Percentiles rank a stretch among this genome's conserved stretches.
Evolutionary conservation across 2,113 vertebrate species (phyloP).

Genomic region (Salvelinus fontinalis): DNA sequence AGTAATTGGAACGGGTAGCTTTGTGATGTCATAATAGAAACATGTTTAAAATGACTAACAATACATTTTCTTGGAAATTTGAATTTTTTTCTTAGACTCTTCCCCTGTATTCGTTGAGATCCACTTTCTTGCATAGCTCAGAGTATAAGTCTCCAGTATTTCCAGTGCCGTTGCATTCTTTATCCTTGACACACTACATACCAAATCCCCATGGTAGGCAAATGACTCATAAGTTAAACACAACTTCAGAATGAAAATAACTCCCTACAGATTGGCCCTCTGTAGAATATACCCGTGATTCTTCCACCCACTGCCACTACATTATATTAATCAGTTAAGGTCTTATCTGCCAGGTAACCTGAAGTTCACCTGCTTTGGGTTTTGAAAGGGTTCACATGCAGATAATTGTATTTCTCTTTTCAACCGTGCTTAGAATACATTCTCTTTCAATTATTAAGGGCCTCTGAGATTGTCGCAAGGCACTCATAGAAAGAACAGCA

Average conservation of each 20-base stretch:
- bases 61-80: background rate
- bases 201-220: slow-evolving; percentile 20
- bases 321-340: slow-evolving; percentile 22
- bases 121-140: background rate
- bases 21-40: no score
- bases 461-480: slow-evolving; percentile 14
- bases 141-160: slow-evolving; percentile 23
- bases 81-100: no score
- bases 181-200: slow-evolving; percentile 12
- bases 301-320: background rate
- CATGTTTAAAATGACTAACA: background rate
- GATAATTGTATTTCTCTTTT: slow-evolving; percentile 17
- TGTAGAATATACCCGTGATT: slow-evolving; percentile 1
- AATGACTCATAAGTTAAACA: slow-evolving; percentile 33
- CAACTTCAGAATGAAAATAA: slow-evolving; percentile 7
- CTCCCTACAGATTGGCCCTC: slow-evolving; percentile 21
- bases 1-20: no score
- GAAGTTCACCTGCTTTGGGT: slow-evolving; percentile 20
- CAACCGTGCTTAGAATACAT: slow-evolving; percentile 20
- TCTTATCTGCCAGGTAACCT: slow-evolving; percentile 2
- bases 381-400: slow-evolving; percentile 17
- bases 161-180: slow-evolving; percentile 26
- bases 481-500: slow-evolving; percentile 16
- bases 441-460: slow-evolving; percentile 33
- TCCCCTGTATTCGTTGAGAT: no score